Percentiles rank a stretch among this genome's conserved stretches.
phyloP scores from a whole-genome alignment of 2,797 vertebrate species.

The Lophius americanus region DNA sequence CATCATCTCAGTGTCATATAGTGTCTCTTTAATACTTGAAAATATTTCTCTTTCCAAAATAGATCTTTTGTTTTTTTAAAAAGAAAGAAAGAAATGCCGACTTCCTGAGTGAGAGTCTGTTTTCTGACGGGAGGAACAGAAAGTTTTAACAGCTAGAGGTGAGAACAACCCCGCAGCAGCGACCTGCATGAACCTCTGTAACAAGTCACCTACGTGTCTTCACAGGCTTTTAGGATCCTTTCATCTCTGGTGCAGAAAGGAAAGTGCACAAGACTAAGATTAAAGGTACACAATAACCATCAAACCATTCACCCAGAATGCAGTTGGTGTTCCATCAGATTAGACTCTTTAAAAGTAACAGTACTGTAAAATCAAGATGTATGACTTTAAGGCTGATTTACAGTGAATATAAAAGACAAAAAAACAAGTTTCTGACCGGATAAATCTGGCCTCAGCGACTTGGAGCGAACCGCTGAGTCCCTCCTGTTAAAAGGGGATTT shows the following conservation, averaged over 20 bases:
- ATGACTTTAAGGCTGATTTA: background rate
- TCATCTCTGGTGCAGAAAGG: slow-evolving; percentile 19
- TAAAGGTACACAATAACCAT: background rate
- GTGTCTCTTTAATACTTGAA: slow-evolving; percentile 59
- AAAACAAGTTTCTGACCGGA: background rate
- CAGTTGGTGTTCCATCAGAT: background rate
- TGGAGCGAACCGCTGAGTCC: too few relatives aligned
- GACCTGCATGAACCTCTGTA: slow-evolving; percentile 8
- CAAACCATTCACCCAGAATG: background rate
- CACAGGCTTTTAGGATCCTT: background rate
- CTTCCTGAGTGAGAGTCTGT: slow-evolving; percentile 66
- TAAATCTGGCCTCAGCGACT: too few relatives aligned
- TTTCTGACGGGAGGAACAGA: slow-evolving; percentile 27
- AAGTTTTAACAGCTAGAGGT: slow-evolving; percentile 1
- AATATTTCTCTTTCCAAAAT: slow-evolving; percentile 64
- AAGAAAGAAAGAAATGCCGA: slow-evolving; percentile 28
- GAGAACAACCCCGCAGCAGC: slow-evolving; percentile 18
- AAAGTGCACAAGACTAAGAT: slow-evolving; percentile 38
- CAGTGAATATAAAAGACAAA: background rate
- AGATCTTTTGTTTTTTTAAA: slow-evolving; percentile 59
- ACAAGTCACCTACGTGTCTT: too few relatives aligned
- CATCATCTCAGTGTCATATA: slow-evolving; percentile 11
- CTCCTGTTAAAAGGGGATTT: background rate
- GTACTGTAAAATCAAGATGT: background rate
- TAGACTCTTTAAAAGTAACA: slow-evolving; percentile 1